A percentile compares a stretch with the other conserved stretches of the same genome.
These are phyloP conservation scores for Fringilla coelebs DNA, from an alignment of 2,797 vertebrate genomes.

Conservation along the genomic window DNA sequence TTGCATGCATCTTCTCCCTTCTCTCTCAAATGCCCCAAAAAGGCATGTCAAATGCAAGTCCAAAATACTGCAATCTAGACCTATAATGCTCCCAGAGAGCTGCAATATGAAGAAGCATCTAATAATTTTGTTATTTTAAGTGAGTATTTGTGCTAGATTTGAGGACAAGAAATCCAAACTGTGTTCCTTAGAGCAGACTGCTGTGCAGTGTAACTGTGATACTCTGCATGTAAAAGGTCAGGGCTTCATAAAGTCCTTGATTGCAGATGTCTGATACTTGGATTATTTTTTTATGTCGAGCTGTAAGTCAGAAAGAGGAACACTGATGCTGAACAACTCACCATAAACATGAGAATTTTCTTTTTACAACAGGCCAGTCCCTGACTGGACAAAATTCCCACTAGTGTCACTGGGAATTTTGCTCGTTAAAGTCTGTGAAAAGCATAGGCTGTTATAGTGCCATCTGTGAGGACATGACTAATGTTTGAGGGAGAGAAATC, in stretches of 20 bases:
- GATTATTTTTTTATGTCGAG: not conserved
- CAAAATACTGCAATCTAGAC: not conserved
- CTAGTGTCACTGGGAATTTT: not conserved
- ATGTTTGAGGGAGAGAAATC: not conserved
- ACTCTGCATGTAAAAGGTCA: not conserved
- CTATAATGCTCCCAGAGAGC: not conserved
- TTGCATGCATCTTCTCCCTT: not conserved
- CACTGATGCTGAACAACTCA: not conserved
- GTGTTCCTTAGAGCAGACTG: not conserved
- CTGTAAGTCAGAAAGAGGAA: not conserved
- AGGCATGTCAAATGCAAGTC: fast-evolving
- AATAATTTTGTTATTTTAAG: not conserved
- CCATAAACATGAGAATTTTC: not conserved
- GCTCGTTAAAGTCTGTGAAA: not conserved
- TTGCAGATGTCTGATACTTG: not conserved
- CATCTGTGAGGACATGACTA: not conserved
- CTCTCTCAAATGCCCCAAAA: not conserved
- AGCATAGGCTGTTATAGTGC: not conserved
- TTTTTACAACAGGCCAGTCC: not conserved
- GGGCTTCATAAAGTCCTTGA: not conserved
- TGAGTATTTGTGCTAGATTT: not conserved
- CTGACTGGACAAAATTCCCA: not conserved
- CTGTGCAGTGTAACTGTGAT: not conserved
- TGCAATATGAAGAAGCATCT: not conserved
- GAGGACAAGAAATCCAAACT: not conserved